Conservation (phyloP, 2,113 vertebrate genomes). For the Girardinichthys multiradiatus region DNA sequence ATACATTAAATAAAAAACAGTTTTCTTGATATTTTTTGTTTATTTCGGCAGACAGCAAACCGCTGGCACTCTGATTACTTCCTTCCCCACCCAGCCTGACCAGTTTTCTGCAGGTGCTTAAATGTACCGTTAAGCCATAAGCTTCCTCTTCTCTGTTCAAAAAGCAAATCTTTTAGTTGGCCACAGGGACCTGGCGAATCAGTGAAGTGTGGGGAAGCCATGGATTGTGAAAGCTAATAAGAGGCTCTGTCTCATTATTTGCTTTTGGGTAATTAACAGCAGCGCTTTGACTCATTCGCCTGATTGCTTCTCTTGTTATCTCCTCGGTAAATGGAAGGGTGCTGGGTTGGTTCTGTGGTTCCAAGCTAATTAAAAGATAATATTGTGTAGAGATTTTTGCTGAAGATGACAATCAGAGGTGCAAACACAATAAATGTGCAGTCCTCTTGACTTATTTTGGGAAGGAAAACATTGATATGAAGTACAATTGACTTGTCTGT, state of each 20-base stretch:
- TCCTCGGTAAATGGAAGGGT: constrained; percentile 72
- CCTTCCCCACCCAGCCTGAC: constrained; percentile 10
- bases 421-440: constrained; percentile 32
- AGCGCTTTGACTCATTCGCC: constrained; percentile 65
- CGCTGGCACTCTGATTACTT: not conserved
- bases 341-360: constrained; percentile 73
- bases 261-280: constrained; percentile 81
- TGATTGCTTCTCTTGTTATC: constrained; percentile 82
- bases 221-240: constrained; percentile 73
- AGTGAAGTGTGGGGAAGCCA: constrained; percentile 67
- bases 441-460: constrained; percentile 41
- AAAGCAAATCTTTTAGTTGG: constrained; percentile 56
- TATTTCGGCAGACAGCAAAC: not conserved
- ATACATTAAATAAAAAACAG: not conserved
- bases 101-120: constrained; percentile 43
- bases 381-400: constrained; percentile 67
- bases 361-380: constrained; percentile 85
- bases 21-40: not conserved
- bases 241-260: constrained; percentile 78
- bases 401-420: constrained; percentile 59
- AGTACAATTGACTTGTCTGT: constrained; percentile 8
- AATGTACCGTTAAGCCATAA: constrained; percentile 39
- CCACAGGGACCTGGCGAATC: constrained; percentile 61
- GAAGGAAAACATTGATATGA: constrained; percentile 21
- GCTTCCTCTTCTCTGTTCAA: constrained; percentile 38